phyloP scores from a whole-genome alignment of 2,888 invertebrate species.

The Watsonalla cultraria region DNA sequence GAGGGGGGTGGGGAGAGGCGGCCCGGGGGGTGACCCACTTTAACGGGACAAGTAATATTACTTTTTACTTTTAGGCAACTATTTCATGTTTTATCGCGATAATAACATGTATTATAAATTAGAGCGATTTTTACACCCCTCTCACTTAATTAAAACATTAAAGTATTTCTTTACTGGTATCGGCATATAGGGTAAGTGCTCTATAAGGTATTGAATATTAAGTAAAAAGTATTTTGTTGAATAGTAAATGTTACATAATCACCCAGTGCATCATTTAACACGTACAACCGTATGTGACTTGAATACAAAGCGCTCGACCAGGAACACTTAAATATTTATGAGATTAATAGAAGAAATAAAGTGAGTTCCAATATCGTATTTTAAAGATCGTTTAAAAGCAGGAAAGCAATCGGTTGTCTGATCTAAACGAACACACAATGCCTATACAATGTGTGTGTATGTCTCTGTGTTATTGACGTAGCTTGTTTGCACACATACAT shows the following conservation, averaged over 20 bases:
- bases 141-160: background rate
- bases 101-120: constrained; percentile 54
- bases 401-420: constrained; percentile 55
- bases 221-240: too few relatives aligned
- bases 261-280: background rate
- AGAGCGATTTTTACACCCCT: background rate
- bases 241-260: too few relatives aligned
- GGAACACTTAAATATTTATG: background rate
- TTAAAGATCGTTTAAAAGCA: constrained; percentile 23
- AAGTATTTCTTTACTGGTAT: background rate
- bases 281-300: background rate
- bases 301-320: background rate
- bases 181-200: background rate
- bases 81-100: constrained; percentile 76
- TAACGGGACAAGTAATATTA: constrained; percentile 79
- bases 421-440: constrained; percentile 55
- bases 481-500: constrained; percentile 47
- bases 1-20: constrained; percentile 30
- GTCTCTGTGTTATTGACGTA: constrained; percentile 52
- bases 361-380: background rate
- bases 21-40: constrained; percentile 75
- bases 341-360: background rate
- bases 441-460: constrained; percentile 41
- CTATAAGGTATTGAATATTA: too few relatives aligned
- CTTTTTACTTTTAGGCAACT: constrained; percentile 80